These are phyloP conservation scores for Cisticola juncidis DNA, from an alignment of 2,113 vertebrate genomes.

Conservation along the genomic window DNA sequence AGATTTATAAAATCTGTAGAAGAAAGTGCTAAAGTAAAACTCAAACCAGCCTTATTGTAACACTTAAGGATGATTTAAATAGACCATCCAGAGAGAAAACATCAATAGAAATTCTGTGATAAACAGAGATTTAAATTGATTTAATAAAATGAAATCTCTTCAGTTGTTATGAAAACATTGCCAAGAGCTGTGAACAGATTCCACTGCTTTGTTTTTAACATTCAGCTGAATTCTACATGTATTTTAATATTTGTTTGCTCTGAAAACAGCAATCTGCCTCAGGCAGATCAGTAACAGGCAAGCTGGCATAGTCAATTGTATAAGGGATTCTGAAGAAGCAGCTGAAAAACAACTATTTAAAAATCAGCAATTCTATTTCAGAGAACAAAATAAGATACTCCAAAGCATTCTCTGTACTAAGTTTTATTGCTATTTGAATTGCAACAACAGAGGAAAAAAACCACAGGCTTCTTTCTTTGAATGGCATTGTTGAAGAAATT, in stretches of 20 bases:
- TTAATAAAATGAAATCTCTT: background rate
- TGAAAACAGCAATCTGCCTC: background rate
- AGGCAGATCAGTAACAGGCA: background rate
- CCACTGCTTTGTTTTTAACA: background rate
- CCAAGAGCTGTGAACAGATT: background rate
- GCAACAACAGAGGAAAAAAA: accelerated
- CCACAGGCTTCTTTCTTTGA: background rate
- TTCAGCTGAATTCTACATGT: background rate
- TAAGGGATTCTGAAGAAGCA: background rate
- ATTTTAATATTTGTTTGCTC: background rate
- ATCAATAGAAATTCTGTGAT: background rate
- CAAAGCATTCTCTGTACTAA: background rate
- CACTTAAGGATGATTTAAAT: background rate
- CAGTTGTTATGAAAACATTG: background rate
- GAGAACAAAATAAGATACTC: background rate
- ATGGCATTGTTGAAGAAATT: background rate
- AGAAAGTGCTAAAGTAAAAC: background rate
- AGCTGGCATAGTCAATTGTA: background rate
- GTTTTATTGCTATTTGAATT: background rate
- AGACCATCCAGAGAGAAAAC: background rate
- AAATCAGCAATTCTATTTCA: background rate
- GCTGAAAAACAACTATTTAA: background rate
- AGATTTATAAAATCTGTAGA: background rate
- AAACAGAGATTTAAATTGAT: background rate
- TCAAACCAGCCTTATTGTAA: background rate